Conservation (phyloP, 2,113 vertebrate genomes). For the Gulo gulo region DNA sequence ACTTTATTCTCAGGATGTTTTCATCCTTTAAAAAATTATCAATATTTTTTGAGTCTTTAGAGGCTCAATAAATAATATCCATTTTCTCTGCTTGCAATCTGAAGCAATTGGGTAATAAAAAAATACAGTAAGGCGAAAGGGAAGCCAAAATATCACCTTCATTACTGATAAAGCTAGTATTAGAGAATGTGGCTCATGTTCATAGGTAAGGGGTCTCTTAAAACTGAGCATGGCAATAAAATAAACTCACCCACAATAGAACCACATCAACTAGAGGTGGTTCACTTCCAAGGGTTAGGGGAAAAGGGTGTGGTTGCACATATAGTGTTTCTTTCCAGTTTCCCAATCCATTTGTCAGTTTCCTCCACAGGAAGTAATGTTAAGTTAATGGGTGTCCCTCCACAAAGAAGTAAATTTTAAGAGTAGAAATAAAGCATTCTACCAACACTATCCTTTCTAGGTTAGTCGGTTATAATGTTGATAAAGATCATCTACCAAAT, state of each 20-base stretch:
- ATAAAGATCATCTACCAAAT: neutral
- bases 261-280: neutral
- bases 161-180: neutral
- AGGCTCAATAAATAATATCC: neutral
- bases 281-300: neutral
- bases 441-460: neutral
- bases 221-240: neutral
- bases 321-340: neutral
- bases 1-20: slow-evolving; percentile 48
- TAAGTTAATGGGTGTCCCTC: neutral
- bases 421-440: neutral
- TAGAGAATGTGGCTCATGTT: neutral
- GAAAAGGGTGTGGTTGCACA: neutral
- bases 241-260: neutral
- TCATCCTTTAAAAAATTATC: neutral
- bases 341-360: neutral
- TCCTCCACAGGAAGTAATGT: neutral
- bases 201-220: neutral
- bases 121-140: neutral
- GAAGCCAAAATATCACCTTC: neutral
- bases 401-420: neutral
- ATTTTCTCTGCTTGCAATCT: neutral
- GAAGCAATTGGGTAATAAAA: neutral
- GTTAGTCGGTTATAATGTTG: neutral
- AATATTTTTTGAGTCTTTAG: neutral